Evolutionary conservation across 2,888 invertebrate species (phyloP), one percentile per base, ranked within the genome.

Genomic region (Drosophila subquinaria): DNA sequence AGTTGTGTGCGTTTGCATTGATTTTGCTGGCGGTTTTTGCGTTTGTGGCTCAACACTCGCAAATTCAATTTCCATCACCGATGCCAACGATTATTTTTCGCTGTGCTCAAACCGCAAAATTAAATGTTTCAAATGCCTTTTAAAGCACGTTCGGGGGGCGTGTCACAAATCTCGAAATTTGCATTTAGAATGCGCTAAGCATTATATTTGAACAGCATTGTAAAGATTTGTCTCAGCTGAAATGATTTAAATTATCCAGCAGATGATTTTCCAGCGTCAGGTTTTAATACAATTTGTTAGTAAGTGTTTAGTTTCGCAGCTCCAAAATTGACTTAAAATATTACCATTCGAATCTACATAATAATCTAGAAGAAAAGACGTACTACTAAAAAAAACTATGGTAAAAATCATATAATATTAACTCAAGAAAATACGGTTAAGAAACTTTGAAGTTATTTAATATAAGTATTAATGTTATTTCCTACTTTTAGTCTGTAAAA

Each of bases 61-160:
- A 74, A 89, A 84, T 87, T 84, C 65, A 84, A 89, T 89, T 89
- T 87, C 66, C 68, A 84, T 42, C 84, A 53, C 42, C 68, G 69
- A 74, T 59, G 79, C 66, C 62, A 63, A 51, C 73, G 69, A 70
- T 78, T 81, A 89, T 73, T 75, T 84, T 74, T 47, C 50, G 36
- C 65, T 67, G 53, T 48, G 33, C 45, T 33, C 36, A 38, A 79
- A 72, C 85, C 88, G 51, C 88, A 84, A 62, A 72, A 76, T 76
- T 70, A 64, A 81, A 89, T 86, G 69, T 69, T 56, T 23, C 40
- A 79, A 71, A 79, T 68, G 63, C 64, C 57, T 64, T 68, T 68
- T 56, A 56, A 60, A 51, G 48, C 60, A 63, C 56, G 56, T 35
- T 30, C 27, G 6, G 3, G 33, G 9, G 20, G 23, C 27, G 35